Evolutionary conservation across 2,113 vertebrate genomes (phyloP), one percentile per base, ranked within the genome.

Genomic region (Strix aluco): DNA sequence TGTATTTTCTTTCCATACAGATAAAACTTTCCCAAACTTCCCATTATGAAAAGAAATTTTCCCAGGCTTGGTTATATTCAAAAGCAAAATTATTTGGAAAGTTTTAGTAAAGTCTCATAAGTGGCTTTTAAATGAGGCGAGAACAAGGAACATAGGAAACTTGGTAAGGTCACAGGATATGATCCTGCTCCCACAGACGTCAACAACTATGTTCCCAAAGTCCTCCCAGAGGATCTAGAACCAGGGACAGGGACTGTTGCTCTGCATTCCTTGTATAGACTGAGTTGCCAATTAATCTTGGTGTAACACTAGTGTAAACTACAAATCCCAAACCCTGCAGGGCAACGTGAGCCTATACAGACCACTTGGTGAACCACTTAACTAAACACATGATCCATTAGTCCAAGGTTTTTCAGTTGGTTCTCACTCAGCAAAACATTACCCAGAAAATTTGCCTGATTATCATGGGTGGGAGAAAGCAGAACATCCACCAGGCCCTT

Each of bases 211-310:
- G 65, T 86, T 89, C 22, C 69, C 63, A 73, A 88, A 92, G 83
- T 66, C 84, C 67, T 82, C 86, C 92, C 89, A 95, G 92, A 94
- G 89, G 95, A 89, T 91, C 83, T 85, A 94, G 94, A 94, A 92
- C 73, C 49, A 72, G 86, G 46, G 78, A 84, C 46, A 63, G 61
- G 22, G 69, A 26, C 25, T 67, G 17, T 25, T 84, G 32, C 18
- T 74, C 49, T 62, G 47, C 42, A 47, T 84, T 91, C 61, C 19
- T 87, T 49, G 23, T 58, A 40, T 9, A 88, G 32, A 58, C 20
- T 49, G 59, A 74, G 11, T 9, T 95, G 42, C 30, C 77, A 81
- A 6, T 49, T 34, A 91, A 30, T 54, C 25, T 38, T 75, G 46
- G 40, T 86, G 34, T 46, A 40, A 38, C 6, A 15, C 46, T 51